Base-by-base conservation (phyloP, 2,113 vertebrate species). In the Catharus bicknelli region DNA sequence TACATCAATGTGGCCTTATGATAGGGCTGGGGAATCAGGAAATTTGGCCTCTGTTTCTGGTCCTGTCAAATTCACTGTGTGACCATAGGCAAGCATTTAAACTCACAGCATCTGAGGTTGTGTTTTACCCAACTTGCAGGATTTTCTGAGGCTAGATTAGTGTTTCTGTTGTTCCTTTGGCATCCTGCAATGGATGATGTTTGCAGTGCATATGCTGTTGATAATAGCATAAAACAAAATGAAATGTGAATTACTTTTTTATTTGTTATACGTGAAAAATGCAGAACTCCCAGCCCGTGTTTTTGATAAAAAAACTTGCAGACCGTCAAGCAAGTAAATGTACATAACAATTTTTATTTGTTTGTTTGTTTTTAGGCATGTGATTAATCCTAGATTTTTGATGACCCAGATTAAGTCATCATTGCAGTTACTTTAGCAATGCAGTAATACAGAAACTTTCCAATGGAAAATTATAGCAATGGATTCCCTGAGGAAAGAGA, bases 401-500 rank as follows among this genome's bases (percentile, higher is more conserved):
- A 30, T 54, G 42, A 79, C 67, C 51, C n/a, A 34, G 45, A 67
- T 77, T 68, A 88, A 32, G 73, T 54, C 63, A 89, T 42, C 17
- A 9, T 38, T 48, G 48, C 55, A 51, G 30, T 62, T 32, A 73
- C 9, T 48, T 76, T 11, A 54, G 43, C 40, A 78, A 26, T 47
- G 40, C n/a, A 80, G 40, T 50, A 76, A n/a, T 48, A n/a, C 20
- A 78, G 57, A 42, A 80, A 42, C 43, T 90, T 45, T 93, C 45
- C 61, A 75, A 62, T 87, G 78, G 95, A 94, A 94, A 93, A 90
- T 74, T 67, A 45, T 69, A 88, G 69, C 70, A 89, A 23, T 79
- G 77, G 13, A 22, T 81, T 95, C 70, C 91, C 83, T 0, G n/a
- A 87, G 90, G 88, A 89, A 93, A 88, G 20, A 74, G 83, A 64